Percentiles rank a stretch among this genome's conserved stretches.
phyloP scores from a whole-genome alignment of 2,888 invertebrate genomes.

The Cryptocheilus praepositus region DNA sequence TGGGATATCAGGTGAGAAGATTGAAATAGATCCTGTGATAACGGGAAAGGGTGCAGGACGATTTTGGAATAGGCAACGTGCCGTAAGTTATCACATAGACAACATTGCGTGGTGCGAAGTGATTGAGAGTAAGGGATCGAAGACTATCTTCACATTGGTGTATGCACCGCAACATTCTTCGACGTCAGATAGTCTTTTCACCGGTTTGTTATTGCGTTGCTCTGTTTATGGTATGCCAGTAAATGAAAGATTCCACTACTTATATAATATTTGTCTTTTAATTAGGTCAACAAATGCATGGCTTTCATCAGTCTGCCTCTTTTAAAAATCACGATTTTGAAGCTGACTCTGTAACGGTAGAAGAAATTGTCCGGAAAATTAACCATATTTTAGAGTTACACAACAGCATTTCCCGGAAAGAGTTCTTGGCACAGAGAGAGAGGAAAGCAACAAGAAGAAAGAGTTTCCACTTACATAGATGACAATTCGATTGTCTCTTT shows the following conservation, averaged over 20 bases:
- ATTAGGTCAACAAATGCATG: constrained; percentile 59
- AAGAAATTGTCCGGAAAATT: constrained; percentile 91
- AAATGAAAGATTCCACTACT: too few relatives aligned
- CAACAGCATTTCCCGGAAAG: constrained; percentile 86
- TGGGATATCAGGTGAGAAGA: constrained; percentile 91
- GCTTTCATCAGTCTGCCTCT: constrained; percentile 76
- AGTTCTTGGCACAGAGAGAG: constrained; percentile 87
- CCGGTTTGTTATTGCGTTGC: constrained; percentile 34
- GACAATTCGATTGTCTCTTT: constrained; percentile 61
- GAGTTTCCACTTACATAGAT: constrained; percentile 77
- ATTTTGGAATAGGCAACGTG: constrained; percentile 82
- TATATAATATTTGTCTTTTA: neutral
- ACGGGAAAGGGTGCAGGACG: constrained; percentile 70
- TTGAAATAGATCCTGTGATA: constrained; percentile 90
- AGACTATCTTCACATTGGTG: constrained; percentile 85
- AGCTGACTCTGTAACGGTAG: constrained; percentile 84
- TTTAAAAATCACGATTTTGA: constrained; percentile 95
- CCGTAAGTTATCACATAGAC: constrained; percentile 91
- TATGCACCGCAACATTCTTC: constrained; percentile 76
- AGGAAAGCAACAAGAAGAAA: constrained; percentile 81
- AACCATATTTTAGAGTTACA: constrained; percentile 90
- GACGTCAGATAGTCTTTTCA: constrained; percentile 45
- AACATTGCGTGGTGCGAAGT: constrained; percentile 91
- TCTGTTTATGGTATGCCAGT: too few relatives aligned
- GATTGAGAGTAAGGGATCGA: constrained; percentile 84